These are phyloP conservation scores for Alitta virens DNA, from an alignment of 2,888 invertebrate genomes.

Conservation along the genomic window DNA sequence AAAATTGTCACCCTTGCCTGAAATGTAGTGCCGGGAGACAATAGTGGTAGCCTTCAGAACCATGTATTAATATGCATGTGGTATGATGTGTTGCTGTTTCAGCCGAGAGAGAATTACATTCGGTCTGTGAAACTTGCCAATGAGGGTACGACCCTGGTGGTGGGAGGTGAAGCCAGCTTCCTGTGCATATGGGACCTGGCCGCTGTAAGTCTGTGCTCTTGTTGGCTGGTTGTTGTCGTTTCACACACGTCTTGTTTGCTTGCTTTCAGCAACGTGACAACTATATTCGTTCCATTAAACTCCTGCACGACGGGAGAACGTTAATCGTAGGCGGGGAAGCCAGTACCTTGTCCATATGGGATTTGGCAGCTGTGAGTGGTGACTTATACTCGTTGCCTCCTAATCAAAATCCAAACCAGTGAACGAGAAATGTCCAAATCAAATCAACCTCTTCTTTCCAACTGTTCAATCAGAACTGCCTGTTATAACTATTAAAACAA, in stretches of 20 bases:
- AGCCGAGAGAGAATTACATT: constrained; percentile 95
- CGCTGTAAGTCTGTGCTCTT: constrained; percentile 59
- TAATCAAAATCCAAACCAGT: no score
- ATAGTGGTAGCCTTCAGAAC: not conserved
- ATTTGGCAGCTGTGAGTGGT: constrained; percentile 70
- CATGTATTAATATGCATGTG: not conserved
- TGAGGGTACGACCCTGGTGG: constrained; percentile 90
- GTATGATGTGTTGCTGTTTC: constrained; percentile 33
- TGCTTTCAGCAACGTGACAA: constrained; percentile 80
- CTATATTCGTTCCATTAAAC: constrained; percentile 92
- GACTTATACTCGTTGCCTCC: no score
- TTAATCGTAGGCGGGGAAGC: constrained; percentile 96
- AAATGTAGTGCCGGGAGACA: no score
- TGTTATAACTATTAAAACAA: no score
- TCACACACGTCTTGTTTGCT: constrained; percentile 1
- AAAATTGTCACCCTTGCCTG: no score
- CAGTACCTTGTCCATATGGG: constrained; percentile 92
- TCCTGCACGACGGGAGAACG: constrained; percentile 86
- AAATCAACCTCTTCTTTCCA: no score
- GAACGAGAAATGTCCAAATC: no score
- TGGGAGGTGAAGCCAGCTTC: constrained; percentile 94
- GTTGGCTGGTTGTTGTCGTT: constrained; percentile 1
- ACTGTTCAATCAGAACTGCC: no score
- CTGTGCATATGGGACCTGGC: constrained; percentile 95
- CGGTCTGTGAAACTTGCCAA: constrained; percentile 88